phyloP scores from a whole-genome alignment of 2,113 vertebrate genomes.

The Eidolon helvum region DNA sequence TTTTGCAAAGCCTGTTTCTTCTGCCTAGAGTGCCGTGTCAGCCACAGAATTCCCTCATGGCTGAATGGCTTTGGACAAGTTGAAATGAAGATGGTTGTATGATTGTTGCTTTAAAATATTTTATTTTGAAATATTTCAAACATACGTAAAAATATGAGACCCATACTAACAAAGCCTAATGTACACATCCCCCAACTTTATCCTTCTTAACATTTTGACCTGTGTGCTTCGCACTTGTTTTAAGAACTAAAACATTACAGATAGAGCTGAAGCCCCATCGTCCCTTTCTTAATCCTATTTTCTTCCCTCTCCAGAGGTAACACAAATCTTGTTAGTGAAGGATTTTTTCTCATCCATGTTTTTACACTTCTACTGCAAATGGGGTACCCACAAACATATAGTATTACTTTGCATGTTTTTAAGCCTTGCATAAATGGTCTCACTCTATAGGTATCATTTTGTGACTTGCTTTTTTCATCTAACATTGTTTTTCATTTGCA shows the following conservation, averaged over 20 bases:
- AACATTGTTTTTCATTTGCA: neutral
- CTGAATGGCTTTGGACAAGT: neutral
- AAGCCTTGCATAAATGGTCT: constrained; percentile 2
- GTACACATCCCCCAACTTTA: neutral
- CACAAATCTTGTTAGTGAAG: neutral
- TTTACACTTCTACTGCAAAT: neutral
- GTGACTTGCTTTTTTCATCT: neutral
- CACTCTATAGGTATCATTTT: neutral
- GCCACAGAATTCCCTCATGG: neutral
- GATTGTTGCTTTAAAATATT: neutral
- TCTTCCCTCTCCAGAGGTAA: neutral
- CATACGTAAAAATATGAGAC: neutral
- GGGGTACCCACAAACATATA: neutral
- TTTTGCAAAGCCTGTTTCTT: neutral
- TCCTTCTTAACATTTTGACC: neutral
- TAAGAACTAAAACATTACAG: neutral
- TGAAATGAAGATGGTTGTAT: neutral
- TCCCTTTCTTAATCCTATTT: neutral
- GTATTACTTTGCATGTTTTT: neutral
- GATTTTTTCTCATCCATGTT: neutral
- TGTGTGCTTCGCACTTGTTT: neutral
- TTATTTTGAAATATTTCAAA: neutral
- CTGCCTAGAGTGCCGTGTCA: neutral
- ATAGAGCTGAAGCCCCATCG: neutral
- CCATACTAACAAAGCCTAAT: neutral